phyloP scores from a whole-genome alignment of 2,113 vertebrate genomes.

The Circaetus cinerascens region DNA sequence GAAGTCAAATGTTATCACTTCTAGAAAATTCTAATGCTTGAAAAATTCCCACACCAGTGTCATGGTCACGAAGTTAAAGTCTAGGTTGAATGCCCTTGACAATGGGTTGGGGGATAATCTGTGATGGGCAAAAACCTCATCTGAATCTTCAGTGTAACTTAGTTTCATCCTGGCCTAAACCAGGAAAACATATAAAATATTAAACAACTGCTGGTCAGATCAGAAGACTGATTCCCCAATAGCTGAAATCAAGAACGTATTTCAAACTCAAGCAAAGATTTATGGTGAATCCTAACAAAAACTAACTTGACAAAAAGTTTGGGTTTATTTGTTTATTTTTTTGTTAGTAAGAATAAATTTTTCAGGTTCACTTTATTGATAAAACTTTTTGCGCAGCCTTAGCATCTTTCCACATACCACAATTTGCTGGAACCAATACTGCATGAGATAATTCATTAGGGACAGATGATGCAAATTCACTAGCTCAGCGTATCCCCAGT shows the following conservation, averaged over 20 bases:
- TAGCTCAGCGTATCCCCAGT: conserved; percentile 62
- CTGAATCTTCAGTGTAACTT: background rate
- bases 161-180: background rate
- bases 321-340: background rate
- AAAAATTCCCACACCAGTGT: background rate
- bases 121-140: background rate
- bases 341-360: background rate
- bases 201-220: background rate
- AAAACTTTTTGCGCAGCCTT: conserved; percentile 34
- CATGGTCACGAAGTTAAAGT: background rate
- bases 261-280: background rate
- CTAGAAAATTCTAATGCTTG: background rate
- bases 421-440: conserved; percentile 40
- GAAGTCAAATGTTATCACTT: background rate
- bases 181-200: background rate
- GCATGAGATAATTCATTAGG: conserved; percentile 62
- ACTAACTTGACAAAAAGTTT: background rate
- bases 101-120: background rate
- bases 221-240: background rate
- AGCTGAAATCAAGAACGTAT: background rate
- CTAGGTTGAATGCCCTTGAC: background rate
- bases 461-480: conserved; percentile 58
- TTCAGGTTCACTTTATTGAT: background rate
- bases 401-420: conserved; percentile 2
- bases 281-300: background rate